Evolutionary conservation across 2,113 vertebrate genomes (phyloP).

Genomic region (Zosterops japonicus): DNA sequence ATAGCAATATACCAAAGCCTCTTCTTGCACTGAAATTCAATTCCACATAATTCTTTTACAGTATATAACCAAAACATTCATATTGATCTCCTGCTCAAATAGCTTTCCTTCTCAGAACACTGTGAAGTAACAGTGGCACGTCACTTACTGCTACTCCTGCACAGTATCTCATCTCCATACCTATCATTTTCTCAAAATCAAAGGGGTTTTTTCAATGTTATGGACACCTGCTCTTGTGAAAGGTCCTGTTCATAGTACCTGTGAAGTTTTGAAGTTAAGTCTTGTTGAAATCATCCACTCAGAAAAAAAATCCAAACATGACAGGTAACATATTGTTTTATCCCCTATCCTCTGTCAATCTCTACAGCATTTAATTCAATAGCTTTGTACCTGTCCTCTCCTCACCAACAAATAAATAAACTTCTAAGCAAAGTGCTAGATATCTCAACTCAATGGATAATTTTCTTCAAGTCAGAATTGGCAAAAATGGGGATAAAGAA

Average conservation of each 20-base stretch:
- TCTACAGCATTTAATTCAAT: neutral
- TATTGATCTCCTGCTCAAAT: slow-evolving; percentile 3
- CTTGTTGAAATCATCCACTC: neutral
- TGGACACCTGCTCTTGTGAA: neutral
- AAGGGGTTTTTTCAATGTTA: neutral
- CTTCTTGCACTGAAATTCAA: slow-evolving; percentile 13
- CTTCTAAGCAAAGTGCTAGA: neutral
- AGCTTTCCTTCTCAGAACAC: neutral
- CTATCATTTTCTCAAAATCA: neutral
- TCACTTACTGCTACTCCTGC: neutral
- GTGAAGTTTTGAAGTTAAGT: neutral
- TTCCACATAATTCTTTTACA: neutral
- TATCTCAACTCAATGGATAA: neutral
- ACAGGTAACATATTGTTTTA: neutral
- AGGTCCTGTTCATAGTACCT: neutral
- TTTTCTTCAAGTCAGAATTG: neutral
- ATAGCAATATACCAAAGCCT: neutral
- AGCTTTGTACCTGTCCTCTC: neutral
- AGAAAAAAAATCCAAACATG: neutral
- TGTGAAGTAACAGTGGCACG: slow-evolving; percentile 1
- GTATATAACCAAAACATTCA: neutral
- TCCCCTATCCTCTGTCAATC: neutral
- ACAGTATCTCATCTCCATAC: neutral
- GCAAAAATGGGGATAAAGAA: neutral
- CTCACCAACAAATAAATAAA: neutral